Percentiles rank a stretch among this genome's conserved stretches.
These are phyloP conservation scores for Mola mola DNA, from an alignment of 2,113 vertebrate genomes.

Conservation along the genomic window DNA sequence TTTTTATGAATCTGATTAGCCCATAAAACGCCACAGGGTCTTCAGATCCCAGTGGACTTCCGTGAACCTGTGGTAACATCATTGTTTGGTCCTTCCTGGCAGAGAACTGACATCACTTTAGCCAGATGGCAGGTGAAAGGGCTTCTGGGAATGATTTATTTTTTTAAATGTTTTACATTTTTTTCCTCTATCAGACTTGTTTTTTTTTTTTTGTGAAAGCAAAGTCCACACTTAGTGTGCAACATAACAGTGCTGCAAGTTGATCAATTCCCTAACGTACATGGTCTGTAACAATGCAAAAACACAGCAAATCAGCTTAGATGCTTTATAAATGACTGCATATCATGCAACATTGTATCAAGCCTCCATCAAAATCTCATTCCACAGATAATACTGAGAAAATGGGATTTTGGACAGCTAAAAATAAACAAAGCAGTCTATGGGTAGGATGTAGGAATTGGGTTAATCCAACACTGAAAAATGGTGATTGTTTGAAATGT, in stretches of 20 bases:
- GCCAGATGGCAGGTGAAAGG: constrained; percentile 70
- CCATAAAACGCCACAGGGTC: constrained; percentile 69
- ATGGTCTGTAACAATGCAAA: constrained; percentile 20
- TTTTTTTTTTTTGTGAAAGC: constrained; percentile 32
- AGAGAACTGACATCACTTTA: constrained; percentile 77
- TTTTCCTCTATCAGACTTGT: neutral
- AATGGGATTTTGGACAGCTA: constrained; percentile 75
- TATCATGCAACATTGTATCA: constrained; percentile 63
- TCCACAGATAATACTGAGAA: constrained; percentile 64
- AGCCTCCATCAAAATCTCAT: constrained; percentile 69
- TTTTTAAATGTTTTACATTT: no score
- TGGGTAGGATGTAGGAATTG: constrained; percentile 70
- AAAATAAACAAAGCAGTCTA: constrained; percentile 67
- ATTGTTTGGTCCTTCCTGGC: constrained; percentile 75
- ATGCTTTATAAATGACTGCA: constrained; percentile 39
- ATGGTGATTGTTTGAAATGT: constrained; percentile 80
- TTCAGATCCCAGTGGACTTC: constrained; percentile 67
- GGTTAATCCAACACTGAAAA: constrained; percentile 78
- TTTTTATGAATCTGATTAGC: constrained; percentile 82
- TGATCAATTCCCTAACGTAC: constrained; percentile 15
- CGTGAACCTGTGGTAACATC: constrained; percentile 77
- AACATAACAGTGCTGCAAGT: neutral
- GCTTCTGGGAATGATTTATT: constrained; percentile 63
- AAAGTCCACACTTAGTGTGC: neutral
- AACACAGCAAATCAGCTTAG: constrained; percentile 27